A percentile compares a stretch with the other conserved stretches of the same genome.
These are phyloP conservation scores for Nasonovia ribisnigri DNA, from an alignment of 2,888 invertebrate genomes.

Conservation along the genomic window DNA sequence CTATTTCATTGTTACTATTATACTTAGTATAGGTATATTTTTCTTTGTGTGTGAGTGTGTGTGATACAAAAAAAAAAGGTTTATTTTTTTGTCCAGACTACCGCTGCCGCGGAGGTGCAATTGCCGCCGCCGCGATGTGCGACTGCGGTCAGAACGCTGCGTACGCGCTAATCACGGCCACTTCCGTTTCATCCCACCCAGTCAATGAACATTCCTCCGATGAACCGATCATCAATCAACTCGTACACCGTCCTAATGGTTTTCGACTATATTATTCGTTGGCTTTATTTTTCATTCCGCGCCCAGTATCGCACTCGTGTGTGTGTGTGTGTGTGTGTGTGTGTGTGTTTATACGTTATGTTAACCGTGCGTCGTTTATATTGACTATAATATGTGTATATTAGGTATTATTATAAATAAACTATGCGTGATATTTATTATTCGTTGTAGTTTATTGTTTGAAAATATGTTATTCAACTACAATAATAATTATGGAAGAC, in stretches of 20 bases:
- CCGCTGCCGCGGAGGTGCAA: not conserved
- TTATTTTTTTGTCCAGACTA: constrained; percentile 32
- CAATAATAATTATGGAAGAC: not conserved
- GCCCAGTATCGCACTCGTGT: not conserved
- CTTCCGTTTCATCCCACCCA: constrained; percentile 54
- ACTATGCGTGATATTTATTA: not conserved
- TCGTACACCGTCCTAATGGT: constrained; percentile 52
- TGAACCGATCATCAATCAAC: constrained; percentile 65
- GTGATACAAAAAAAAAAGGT: constrained; percentile 41
- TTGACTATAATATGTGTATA: not conserved
- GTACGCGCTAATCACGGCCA: constrained; percentile 64
- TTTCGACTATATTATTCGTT: constrained; percentile 42
- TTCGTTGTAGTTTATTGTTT: not conserved
- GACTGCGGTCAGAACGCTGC: constrained; percentile 60
- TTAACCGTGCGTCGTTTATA: not conserved
- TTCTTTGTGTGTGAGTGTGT: constrained; percentile 43
- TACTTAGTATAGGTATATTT: constrained; percentile 28
- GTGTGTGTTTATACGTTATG: not conserved
- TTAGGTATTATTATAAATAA: not conserved
- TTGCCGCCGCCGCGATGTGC: constrained; percentile 51
- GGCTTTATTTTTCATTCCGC: constrained; percentile 26
- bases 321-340: not conserved
- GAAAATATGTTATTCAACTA: too few relatives aligned
- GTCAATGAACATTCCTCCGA: constrained; percentile 62
- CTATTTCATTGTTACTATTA: constrained; percentile 61